Evolutionary conservation across 2,888 invertebrate species (phyloP).

Genomic region (Allolobophora icterica): DNA sequence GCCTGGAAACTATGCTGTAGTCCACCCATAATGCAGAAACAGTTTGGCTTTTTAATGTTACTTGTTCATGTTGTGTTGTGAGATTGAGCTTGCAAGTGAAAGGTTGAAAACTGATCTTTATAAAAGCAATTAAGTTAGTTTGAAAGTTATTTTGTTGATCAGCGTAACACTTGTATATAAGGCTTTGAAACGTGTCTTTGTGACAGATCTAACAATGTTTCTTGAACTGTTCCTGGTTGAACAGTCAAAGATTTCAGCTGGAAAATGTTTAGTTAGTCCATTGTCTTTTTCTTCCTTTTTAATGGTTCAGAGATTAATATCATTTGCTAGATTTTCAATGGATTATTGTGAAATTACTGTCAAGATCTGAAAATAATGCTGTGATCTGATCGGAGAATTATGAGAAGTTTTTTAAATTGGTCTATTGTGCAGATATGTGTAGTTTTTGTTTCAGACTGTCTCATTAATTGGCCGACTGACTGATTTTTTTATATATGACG

Average conservation of each 20-base stretch:
- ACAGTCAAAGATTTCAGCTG: neutral
- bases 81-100: neutral
- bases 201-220: neutral
- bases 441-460: neutral
- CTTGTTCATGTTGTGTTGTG: neutral
- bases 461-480: neutral
- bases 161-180: neutral
- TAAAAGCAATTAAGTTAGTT: neutral
- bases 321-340: neutral
- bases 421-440: neutral
- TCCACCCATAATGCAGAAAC: neutral
- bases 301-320: neutral
- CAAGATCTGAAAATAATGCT: neutral
- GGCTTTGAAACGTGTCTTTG: neutral
- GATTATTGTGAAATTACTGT: constrained; percentile 1
- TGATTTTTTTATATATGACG: neutral
- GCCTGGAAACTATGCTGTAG: neutral
- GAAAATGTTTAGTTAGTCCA: neutral
- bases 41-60: neutral
- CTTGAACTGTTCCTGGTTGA: neutral
- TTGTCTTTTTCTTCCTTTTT: neutral
- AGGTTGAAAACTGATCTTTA: neutral
- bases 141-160: neutral
- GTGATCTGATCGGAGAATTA: neutral
- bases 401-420: neutral